Evolutionary conservation across 1,140 invertebrate genomes (phyloP), one percentile per base, ranked within the genome.

Genomic region (Monomorium pharaonis): DNA sequence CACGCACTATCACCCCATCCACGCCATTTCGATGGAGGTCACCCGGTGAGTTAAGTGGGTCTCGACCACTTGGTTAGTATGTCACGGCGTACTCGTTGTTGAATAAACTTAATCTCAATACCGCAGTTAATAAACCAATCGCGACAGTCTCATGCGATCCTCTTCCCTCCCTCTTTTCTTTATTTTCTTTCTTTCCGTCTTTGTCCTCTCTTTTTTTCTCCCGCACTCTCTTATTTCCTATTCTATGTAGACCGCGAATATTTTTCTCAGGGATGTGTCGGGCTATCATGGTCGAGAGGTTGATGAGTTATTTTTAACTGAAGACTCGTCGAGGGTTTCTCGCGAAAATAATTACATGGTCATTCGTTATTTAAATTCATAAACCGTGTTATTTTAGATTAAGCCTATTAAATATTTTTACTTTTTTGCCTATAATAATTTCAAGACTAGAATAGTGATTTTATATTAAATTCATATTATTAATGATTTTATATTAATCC

Each of bases 1-100:
- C 21, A 72, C 85, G 90, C 89, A 93, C 92, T 93, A 94, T 94
- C 92, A 93, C 92, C 92, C 92, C 91, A 93, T 93, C 92, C 92
- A 93, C 93, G 94, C 92, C 92, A 93, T 94, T 94, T 94, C 91
- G 91, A 93, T 92, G 93, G 93, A 95, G 94, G 94, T 95, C 93
- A 94, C 86, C 93, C 93, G 90, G 93, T 94, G 92, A 90, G 90
- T 87, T 92, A 95, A 95, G 93, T 95, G 92, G 95, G 95, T 96
- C 95, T 96, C 95, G 95, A 95, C 93, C 94, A 96, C 92, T 95
- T 94, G 95, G 95, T 95, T 95, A 95, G 94, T 95, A 89, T 95
- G 95, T 95, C 95, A 95, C 92, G 93, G 95, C 92, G 86, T 92
- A 93, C 92, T 84, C 91, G 88, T 89, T 86, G 81, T 87, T 94